Evolutionary conservation across 2,113 vertebrate genomes (phyloP), one percentile per base, ranked within the genome.

Genomic region (Onychostruthus taczanowskii): DNA sequence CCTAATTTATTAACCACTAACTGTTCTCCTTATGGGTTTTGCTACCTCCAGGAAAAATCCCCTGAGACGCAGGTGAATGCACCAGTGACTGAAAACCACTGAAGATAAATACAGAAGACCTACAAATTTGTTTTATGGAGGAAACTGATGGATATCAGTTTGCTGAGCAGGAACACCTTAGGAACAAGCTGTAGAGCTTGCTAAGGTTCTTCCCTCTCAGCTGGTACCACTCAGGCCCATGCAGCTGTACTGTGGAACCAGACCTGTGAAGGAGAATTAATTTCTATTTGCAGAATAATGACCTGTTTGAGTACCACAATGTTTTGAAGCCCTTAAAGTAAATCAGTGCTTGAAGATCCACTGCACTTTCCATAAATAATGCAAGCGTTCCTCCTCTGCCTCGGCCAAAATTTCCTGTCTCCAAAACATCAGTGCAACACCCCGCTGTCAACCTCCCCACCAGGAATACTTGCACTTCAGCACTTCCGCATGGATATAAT

Each of bases 391-490:
- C 73, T 56, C 49, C 58, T 70, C 18, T 37, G 69, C 87, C 68
- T 89, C 12, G 6, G 93, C 61, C 79, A 80, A 74, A 92, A 80
- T 14, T n/a, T 12, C 39, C 72, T 26, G 27, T 62, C 90, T 90
- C 85, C 88, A 52, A 19, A 84, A 27, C 0, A 1, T 21, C 69
- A 63, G 77, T 14, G 70, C 84, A 74, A 66, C 63, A 39, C n/a
- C 68, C 44, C 0, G 4, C 79, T 78, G 72, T 77, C 56, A 43
- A 7, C 84, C 70, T 55, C 33, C 49, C 55, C 68, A 78, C 17
- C 64, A 86, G 83, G 33, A 95, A 95, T 68, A 90, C 52, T n/a
- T 43, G 90, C 85, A 30, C 47, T 86, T 97, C 90, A 96, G 92
- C 93, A 90, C 79, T 92, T 94, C 92, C 72, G 73, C 61, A 13